Evolutionary conservation across 2,797 vertebrate species (phyloP), one percentile per base, ranked within the genome.

Genomic region (Ctenosaura bakeri): DNA sequence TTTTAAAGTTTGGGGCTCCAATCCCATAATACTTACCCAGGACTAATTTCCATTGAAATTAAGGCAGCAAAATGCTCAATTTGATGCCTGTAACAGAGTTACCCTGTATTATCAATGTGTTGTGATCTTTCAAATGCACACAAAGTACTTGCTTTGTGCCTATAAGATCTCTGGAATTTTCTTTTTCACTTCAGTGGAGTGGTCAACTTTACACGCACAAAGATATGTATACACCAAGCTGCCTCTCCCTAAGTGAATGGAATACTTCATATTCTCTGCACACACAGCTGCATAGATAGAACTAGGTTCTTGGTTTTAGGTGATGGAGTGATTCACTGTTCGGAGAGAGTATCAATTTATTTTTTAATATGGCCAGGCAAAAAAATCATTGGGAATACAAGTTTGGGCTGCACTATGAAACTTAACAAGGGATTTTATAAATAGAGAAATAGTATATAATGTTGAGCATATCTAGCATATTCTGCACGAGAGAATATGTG

Each of bases 401-500:
- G 2, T 88, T 78, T 35, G 8, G 29, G 56, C 38, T 71, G 38
- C 2, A 14, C 38, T 50, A 56, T 77, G 89, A 76, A 46, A 9
- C 86, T 86, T 38, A 32, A 69, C 50, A 90, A 69, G 78, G 73
- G 80, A 92, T 90, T 91, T 78, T 90, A 86, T 91, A 56, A 94
- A 95, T 96, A 95, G 94, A 73, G 90, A 88, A 94, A 69, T 89
- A 89, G 87, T 91, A 93, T 46, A 46, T 85, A 66, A 76, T 90
- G 85, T 83, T 89, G 90, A 95, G 81, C 91, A 92, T 94, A 90
- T 64, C 50, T 90, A 92, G 62, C 29, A 18, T 94, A 95, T 94
- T 90, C 38, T 87, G 35, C 89, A 91, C 94, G 91, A 93, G 84
- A 93, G 92, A 83, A 83, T 88, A 81, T 88, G 91, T 91, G 85